Evolutionary conservation across 1,140 invertebrate genomes (phyloP), one percentile per base, ranked within the genome.

Genomic region (Lamellibrachia luymesi): DNA sequence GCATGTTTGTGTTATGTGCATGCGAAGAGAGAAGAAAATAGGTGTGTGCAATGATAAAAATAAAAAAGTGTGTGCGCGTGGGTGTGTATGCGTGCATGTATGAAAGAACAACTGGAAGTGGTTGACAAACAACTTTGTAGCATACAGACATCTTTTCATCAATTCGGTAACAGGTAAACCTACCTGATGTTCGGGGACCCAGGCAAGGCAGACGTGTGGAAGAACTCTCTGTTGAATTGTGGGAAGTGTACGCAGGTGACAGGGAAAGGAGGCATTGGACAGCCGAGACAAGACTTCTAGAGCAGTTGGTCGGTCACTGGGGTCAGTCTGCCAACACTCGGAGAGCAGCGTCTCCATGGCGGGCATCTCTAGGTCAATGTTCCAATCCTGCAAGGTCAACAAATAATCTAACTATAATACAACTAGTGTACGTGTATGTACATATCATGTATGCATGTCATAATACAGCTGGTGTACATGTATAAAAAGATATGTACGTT

Each of bases 301-400:
- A 2, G 95, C 95, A 5, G 93, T 93, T 6, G 95, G 95, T 10
- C 95, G 93, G 5, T 93, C 64, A 17, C 52, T 51, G 38, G 95
- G 94, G 4, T 94, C 93, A 50, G 93, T 92, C 10, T 93, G 27
- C 95, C 95, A 95, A 90, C 95, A 95, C 38, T 91, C 17, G 25
- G 89, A 51, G 95, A 95, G 95, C 90, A 95, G 90, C 6, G 93
- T 51, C 56, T 95, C 95, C 80, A 95, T 90, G 64, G 90, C 94
- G 10, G 95, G 95, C 90, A 95, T 95, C 17, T 93, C 92, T 13
- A 94, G 92, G 64, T 95, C 93, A 7, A 95, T 93, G 64, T 94
- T 95, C 91, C 93, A 94, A 51, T 95, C 94, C 95, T 97, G 93
- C 38, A 95, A 92, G 56, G 94, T 50, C 93, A 91, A 90, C 51